A percentile compares a stretch with the other conserved stretches of the same genome.
Evolutionary conservation across 2,797 vertebrate species (phyloP).

Genomic region (Mallotus villosus): DNA sequence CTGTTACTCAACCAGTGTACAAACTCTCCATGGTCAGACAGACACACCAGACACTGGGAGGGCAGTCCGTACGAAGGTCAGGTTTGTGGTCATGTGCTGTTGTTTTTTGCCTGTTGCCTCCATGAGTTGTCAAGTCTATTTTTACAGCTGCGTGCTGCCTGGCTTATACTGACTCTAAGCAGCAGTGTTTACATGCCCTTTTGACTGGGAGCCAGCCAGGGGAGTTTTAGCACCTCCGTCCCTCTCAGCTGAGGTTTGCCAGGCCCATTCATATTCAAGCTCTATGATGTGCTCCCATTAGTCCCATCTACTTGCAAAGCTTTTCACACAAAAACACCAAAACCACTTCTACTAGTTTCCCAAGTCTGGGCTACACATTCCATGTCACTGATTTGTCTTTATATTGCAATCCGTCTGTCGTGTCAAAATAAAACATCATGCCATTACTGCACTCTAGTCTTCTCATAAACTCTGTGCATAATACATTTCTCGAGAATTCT

Average conservation of each 20-base stretch:
- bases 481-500: slow-evolving; percentile 11
- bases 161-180: slow-evolving; percentile 56
- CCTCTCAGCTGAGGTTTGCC: background rate
- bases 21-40: background rate
- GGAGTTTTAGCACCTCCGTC: slow-evolving; percentile 31
- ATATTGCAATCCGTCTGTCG: slow-evolving; percentile 11
- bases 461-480: background rate
- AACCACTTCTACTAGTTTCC: too few species aligned
- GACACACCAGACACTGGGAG: background rate
- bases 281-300: background rate
- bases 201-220: slow-evolving; percentile 61
- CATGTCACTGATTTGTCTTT: too few species aligned
- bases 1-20: background rate
- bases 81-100: slow-evolving; percentile 50
- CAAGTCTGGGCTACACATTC: background rate
- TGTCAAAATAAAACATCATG: too few species aligned
- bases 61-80: slow-evolving; percentile 50
- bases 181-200: slow-evolving; percentile 63
- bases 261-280: background rate
- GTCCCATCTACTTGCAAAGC: background rate
- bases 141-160: slow-evolving; percentile 50
- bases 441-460: too few species aligned
- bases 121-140: slow-evolving; percentile 63
- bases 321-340: background rate
- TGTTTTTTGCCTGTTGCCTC: slow-evolving; percentile 41